Evolutionary conservation across 2,113 vertebrate species (phyloP).

Genomic region (Poicephalus meyeri): DNA sequence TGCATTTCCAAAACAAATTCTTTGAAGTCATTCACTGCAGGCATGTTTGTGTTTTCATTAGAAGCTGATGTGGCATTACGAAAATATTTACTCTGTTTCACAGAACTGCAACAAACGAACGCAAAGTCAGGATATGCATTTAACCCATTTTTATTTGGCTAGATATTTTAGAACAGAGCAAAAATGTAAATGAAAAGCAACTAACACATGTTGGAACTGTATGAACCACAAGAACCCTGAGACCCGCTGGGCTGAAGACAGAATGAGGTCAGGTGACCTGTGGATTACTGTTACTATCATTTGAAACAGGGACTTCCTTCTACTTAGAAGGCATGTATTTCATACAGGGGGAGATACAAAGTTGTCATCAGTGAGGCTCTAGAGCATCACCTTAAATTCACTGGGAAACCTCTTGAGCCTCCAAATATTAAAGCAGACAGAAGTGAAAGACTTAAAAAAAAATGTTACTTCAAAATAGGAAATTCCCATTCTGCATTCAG

Average conservation of each 20-base stretch:
- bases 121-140: not conserved
- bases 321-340: not conserved
- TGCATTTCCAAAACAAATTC: slow-evolving; percentile 95
- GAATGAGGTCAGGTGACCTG: not conserved
- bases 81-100: slow-evolving; percentile 46
- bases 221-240: not conserved
- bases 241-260: not conserved
- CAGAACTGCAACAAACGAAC: slow-evolving; percentile 62
- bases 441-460: not conserved
- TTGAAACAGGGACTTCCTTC: not conserved
- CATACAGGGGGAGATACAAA: not conserved
- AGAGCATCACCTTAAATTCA: not conserved
- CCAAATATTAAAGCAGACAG: not conserved
- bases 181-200: not conserved
- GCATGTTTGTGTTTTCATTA: slow-evolving; percentile 63
- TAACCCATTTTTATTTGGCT: not conserved
- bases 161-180: not conserved
- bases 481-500: not conserved
- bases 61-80: slow-evolving; percentile 76
- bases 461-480: not conserved
- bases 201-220: not conserved
- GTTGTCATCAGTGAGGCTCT: not conserved
- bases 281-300: not conserved
- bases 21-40: slow-evolving; percentile 84
- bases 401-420: not conserved